phyloP scores from a whole-genome alignment of 2,113 vertebrate species.

The Otus sunia region DNA sequence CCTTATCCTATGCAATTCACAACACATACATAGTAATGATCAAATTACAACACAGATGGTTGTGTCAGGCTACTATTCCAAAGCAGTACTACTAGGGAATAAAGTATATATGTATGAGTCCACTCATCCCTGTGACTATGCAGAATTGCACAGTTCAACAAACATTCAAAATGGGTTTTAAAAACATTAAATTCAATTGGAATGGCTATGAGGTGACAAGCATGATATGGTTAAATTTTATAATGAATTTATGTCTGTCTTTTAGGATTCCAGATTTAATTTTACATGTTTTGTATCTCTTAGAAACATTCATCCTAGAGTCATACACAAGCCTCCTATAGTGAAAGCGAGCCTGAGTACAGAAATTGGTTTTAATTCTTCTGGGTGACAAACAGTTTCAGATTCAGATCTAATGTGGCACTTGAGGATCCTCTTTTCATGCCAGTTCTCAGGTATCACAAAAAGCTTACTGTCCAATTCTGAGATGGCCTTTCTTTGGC shows the following conservation, averaged over 20 bases:
- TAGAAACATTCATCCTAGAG: neutral
- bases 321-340: neutral
- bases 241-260: neutral
- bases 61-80: neutral
- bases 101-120: no score
- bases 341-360: neutral
- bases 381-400: neutral
- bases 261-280: neutral
- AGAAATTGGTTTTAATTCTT: neutral
- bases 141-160: neutral
- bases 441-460: neutral
- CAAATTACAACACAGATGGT: neutral
- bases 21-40: neutral
- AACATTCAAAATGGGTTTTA: neutral
- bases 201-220: neutral
- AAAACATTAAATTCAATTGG: neutral
- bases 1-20: conserved; percentile 76
- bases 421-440: neutral
- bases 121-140: neutral
- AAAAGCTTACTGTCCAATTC: neutral
- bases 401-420: neutral
- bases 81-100: neutral
- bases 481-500: neutral
- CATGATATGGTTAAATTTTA: neutral
- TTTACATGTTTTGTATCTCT: neutral